Evolutionary conservation across 2,797 vertebrate genomes (phyloP).

Genomic region (Nyctibius grandis): DNA sequence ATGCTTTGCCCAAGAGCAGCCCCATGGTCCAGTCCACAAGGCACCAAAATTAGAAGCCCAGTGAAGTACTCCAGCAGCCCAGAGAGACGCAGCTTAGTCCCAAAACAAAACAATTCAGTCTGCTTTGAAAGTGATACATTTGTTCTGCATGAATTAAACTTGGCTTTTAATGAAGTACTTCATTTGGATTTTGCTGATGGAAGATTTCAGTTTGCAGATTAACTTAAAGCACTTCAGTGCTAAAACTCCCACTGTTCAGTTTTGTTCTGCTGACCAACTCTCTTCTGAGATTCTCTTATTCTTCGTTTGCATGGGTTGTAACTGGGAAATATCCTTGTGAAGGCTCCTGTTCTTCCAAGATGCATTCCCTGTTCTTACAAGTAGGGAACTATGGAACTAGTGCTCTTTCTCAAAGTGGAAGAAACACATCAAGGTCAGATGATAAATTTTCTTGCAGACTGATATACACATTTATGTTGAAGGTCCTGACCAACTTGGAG

Average conservation of each 20-base stretch:
- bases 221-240: not conserved
- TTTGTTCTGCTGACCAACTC: not conserved
- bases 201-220: conserved; percentile 3
- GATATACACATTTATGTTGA: not conserved
- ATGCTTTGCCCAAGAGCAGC: not conserved
- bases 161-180: conserved; percentile 22
- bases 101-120: not conserved
- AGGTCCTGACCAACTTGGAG: not conserved
- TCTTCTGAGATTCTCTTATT: not conserved
- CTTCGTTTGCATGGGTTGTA: not conserved
- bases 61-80: not conserved
- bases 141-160: conserved; percentile 12
- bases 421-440: not conserved
- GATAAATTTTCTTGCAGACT: not conserved
- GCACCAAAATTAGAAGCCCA: not conserved
- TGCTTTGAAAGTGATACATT: not conserved
- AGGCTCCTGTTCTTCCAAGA: not conserved
- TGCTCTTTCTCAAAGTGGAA: not conserved
- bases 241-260: not conserved
- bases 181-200: conserved; percentile 17
- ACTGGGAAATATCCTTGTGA: not conserved
- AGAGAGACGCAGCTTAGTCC: not conserved
- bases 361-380: not conserved
- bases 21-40: not conserved
- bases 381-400: not conserved